Conservation (phyloP, 2,797 vertebrate species). For the Emydoidea blandingii region DNA sequence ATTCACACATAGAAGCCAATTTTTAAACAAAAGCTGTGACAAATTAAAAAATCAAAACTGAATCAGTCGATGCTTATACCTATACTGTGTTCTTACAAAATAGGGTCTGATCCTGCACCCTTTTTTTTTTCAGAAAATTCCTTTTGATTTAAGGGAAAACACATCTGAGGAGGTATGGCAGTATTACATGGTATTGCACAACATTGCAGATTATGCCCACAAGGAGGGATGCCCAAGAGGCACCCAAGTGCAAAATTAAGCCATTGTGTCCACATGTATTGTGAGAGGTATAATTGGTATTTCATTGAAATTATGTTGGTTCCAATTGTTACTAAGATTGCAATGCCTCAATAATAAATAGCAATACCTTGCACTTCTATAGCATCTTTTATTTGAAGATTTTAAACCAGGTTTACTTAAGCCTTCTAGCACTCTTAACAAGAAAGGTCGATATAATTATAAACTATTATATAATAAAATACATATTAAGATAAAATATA, state of each 20-base stretch:
- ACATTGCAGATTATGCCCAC: background rate
- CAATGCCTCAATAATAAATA: background rate
- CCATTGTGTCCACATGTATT: background rate
- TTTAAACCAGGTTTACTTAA: constrained; percentile 25
- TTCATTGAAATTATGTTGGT: constrained; percentile 1
- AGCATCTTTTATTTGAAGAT: constrained; percentile 7
- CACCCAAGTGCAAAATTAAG: background rate
- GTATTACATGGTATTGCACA: background rate
- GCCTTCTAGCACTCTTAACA: constrained; percentile 11
- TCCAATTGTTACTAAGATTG: background rate
- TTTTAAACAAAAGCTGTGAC: background rate
- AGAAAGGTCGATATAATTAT: constrained; percentile 39
- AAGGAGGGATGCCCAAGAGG: background rate
- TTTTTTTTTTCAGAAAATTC: background rate
- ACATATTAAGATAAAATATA: constrained; percentile 38
- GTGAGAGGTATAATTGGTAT: background rate
- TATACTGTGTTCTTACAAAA: background rate
- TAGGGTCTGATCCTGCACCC: background rate
- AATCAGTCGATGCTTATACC: background rate
- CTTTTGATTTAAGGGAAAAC: background rate
- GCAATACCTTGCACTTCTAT: background rate
- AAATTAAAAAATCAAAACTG: background rate
- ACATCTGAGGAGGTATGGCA: background rate
- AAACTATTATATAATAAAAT: constrained; percentile 42
- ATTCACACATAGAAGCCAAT: background rate